Conservation (phyloP, 2,113 vertebrate genomes). For the Terrapene triunguis region DNA sequence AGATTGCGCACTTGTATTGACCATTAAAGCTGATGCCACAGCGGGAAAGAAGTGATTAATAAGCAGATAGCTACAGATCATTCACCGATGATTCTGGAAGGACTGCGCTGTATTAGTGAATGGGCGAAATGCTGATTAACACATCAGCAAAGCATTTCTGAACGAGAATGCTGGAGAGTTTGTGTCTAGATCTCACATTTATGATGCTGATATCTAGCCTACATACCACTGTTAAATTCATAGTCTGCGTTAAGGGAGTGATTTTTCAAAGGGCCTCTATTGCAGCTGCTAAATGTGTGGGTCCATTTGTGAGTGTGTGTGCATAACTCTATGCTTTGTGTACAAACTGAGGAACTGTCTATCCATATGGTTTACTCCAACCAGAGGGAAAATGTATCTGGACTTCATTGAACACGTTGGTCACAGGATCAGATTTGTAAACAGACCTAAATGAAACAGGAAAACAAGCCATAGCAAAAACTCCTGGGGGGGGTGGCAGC, state of each 20-base stretch:
- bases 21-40: background rate
- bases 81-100: background rate
- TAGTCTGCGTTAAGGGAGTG: background rate
- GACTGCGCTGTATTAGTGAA: background rate
- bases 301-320: background rate
- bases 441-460: background rate
- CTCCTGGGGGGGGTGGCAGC: rapidly evolving
- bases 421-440: background rate
- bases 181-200: background rate
- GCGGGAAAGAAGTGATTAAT: conserved; percentile 45
- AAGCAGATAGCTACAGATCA: background rate
- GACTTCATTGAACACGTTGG: background rate
- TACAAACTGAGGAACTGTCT: background rate
- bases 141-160: background rate
- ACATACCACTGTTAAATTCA: background rate
- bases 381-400: background rate
- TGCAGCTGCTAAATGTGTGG: rapidly evolving
- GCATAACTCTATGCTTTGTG: background rate
- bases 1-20: background rate
- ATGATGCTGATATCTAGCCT: rapidly evolving
- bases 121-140: background rate
- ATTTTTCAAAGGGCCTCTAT: background rate
- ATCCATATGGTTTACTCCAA: background rate
- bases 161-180: rapidly evolving
- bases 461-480: background rate